These are phyloP conservation scores for Parnassius orleans DNA, from an alignment of 2,888 invertebrate genomes.

Conservation along the genomic window DNA sequence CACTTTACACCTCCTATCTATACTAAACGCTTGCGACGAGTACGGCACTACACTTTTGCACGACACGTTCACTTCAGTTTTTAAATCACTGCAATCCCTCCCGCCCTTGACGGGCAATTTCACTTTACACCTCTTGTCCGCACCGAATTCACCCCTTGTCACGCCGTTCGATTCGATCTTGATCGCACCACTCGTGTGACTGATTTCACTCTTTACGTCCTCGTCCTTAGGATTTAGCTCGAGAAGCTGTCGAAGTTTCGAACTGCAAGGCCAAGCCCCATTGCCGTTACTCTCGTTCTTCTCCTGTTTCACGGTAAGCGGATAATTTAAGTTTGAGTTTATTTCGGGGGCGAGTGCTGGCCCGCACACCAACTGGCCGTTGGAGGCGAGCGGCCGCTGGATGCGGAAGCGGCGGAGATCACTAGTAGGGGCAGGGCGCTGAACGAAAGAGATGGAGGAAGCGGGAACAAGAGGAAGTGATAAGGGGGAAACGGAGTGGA, in stretches of 20 bases:
- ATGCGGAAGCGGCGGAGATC: conserved; percentile 34
- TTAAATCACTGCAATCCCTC: neutral
- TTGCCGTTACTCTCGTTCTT: conserved; percentile 20
- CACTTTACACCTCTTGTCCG: neutral
- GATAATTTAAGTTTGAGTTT: conserved; percentile 16
- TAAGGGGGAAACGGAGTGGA: conserved; percentile 23
- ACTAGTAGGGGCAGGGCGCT: conserved; percentile 29
- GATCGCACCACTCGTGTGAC: conserved; percentile 10
- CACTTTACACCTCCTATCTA: conserved; percentile 12
- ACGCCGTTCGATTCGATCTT: neutral
- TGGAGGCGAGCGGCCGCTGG: conserved; percentile 3
- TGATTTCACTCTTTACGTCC: conserved; percentile 1
- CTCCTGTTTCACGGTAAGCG: conserved; percentile 35
- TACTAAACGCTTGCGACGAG: too few species aligned
- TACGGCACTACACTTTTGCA: too few species aligned
- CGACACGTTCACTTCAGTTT: neutral
- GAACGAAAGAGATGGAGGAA: neutral
- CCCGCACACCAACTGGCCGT: conserved; percentile 2
- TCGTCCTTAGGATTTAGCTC: conserved; percentile 36
- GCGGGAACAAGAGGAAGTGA: conserved; percentile 3
- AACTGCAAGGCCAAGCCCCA: conserved; percentile 34
- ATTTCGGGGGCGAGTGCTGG: conserved; percentile 10
- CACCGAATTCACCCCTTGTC: neutral
- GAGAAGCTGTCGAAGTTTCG: conserved; percentile 45
- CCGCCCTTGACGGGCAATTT: neutral